Evolutionary conservation across 1,140 invertebrate species (phyloP).

Genomic region (Platyscapa corneri): DNA sequence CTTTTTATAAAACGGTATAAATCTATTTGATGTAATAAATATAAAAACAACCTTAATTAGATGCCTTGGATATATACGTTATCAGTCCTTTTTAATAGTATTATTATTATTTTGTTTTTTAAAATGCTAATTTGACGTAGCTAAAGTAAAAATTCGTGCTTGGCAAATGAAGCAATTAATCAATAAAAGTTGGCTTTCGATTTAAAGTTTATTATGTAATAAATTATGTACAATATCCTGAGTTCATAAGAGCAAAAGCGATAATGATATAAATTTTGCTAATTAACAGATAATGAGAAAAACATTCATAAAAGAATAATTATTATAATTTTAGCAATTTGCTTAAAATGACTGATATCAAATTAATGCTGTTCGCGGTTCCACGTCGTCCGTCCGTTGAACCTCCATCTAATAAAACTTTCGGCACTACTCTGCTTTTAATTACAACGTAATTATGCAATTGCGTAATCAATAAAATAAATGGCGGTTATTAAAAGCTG

Average conservation of each 20-base stretch:
- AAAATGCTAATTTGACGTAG: too few relatives aligned
- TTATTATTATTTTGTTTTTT: too few relatives aligned
- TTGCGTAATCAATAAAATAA: not conserved
- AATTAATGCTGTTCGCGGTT: not conserved
- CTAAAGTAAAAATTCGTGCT: not conserved
- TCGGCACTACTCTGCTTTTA: not conserved
- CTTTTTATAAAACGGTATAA: too few relatives aligned
- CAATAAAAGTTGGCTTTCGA: too few relatives aligned
- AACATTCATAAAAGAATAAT: not conserved
- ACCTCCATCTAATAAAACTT: slow-evolving; percentile 23
- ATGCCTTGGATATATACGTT: too few relatives aligned
- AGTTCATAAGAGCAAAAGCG: not conserved
- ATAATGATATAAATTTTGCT: not conserved
- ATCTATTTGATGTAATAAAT: too few relatives aligned
- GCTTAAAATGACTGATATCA: not conserved
- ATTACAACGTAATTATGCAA: not conserved
- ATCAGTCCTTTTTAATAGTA: too few relatives aligned
- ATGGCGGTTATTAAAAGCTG: not conserved
- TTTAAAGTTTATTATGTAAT: too few relatives aligned
- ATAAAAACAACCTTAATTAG: too few relatives aligned
- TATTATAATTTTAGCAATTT: not conserved
- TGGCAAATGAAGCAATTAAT: not conserved
- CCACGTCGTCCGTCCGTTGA: not conserved
- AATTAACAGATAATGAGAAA: not conserved
- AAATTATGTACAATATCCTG: too few relatives aligned